Evolutionary conservation across 2,888 invertebrate species (phyloP).

Genomic region (Drosophila imparisetae): DNA sequence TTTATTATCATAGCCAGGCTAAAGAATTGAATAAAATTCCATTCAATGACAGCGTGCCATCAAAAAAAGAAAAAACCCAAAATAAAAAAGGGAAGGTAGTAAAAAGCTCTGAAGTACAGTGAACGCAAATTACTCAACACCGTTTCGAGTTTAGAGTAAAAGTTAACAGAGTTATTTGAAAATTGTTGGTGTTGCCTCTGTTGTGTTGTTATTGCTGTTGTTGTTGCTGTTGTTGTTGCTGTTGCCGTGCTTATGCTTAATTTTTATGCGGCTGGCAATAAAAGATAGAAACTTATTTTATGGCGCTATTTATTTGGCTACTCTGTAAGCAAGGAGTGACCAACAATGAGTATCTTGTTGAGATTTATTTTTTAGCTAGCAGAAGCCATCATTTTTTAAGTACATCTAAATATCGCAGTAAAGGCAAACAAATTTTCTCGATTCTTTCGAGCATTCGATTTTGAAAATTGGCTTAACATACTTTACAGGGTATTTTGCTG

Average conservation of each 20-base stretch:
- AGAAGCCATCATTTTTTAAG: not conserved
- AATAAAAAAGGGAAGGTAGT: constrained; percentile 25
- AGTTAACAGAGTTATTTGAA: constrained; percentile 71
- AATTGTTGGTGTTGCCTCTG: not conserved
- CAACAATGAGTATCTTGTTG: not conserved
- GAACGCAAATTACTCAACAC: constrained; percentile 59
- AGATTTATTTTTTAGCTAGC: not conserved
- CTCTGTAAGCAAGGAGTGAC: constrained; percentile 2
- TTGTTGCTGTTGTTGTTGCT: constrained; percentile 36
- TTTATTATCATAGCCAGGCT: constrained; percentile 44
- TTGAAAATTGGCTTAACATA: not conserved
- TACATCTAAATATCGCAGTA: not conserved
- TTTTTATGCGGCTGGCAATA: constrained; percentile 71
- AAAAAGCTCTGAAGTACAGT: constrained; percentile 68
- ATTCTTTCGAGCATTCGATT: not conserved
- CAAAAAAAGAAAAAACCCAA: constrained; percentile 12
- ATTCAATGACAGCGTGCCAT: constrained; percentile 20
- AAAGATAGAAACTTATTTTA: constrained; percentile 80
- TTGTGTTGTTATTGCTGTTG: constrained; percentile 37
- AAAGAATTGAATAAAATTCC: constrained; percentile 66
- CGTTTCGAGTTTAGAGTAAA: constrained; percentile 49
- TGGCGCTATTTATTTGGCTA: constrained; percentile 75
- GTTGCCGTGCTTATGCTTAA: constrained; percentile 56
- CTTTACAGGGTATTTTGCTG: constrained; percentile 16
- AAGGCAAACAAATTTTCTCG: not conserved